Evolutionary conservation across 35 echinoderm and acorn worm genomes (phyloP), one percentile per base, ranked within the genome.

Genomic region (Heliocidaris tuberculata): DNA sequence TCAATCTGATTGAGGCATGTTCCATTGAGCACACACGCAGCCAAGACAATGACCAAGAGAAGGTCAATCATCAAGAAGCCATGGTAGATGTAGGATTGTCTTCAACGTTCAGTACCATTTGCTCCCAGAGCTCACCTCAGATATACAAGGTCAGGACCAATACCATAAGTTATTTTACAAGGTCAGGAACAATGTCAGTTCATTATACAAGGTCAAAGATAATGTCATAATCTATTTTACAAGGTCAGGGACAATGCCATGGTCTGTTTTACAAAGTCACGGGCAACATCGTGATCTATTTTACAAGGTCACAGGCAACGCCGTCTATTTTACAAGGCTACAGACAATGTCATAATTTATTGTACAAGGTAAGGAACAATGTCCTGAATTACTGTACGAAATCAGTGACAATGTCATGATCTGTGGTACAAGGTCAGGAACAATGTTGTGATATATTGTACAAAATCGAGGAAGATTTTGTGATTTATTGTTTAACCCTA

Each of bases 1-100:
- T 99, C 95, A 94, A 94, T 31, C 94, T 99, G 93, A 96, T 99
- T 32, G 98, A 99, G 70, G 95, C 95, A 29, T 97, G 96, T 60
- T 93, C 89, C 9, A 96, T 99, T 7, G 96, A 97, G 70, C 95
- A 96, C 47, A 96, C 85, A 48, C 31, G 94, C n/a, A 47, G 94
- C 88, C 94, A 96, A 88, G 97, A 97, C 92, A 97, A 94, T 49
- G 97, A 94, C n/a, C 96, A 97, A 90, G 94, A 92, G 86, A 96
- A 94, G 56, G 96, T 94, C 17, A 99, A 97, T 56, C 90, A 96
- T 7, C 97, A 97, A 27, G 98, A 99, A 85, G 95, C 50, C n/a
- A 59, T 99, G 30, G 91, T 96, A 17, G 96, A 97, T 42, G 94
- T 96, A 30, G 95, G 95, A 6, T 90, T 99, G 90, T 95, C 97